phyloP scores from a whole-genome alignment of 2,888 invertebrate genomes.

The Pristionchus arcanus region DNA sequence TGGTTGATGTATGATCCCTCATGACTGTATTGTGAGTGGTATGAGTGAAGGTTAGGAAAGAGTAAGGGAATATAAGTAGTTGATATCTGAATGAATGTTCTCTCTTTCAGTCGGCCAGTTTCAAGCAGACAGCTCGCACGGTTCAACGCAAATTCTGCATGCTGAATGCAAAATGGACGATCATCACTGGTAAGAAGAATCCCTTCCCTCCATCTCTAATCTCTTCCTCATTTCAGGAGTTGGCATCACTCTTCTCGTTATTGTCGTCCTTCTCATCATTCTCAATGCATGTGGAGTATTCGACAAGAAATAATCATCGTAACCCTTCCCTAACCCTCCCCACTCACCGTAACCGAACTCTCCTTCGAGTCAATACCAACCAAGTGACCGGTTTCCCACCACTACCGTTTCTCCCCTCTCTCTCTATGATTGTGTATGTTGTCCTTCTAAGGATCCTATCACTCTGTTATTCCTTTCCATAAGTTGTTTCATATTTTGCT shows the following conservation, averaged over 20 bases:
- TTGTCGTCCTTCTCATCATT: slow-evolving; percentile 61
- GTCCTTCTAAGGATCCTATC: slow-evolving; percentile 25
- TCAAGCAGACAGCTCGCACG: slow-evolving; percentile 74
- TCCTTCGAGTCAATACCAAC: not conserved
- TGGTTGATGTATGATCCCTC: not conserved
- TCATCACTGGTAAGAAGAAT: slow-evolving; percentile 62
- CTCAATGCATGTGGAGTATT: slow-evolving; percentile 62
- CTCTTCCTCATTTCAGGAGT: not conserved
- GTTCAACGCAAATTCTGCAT: slow-evolving; percentile 77
- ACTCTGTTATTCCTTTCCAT: not conserved
- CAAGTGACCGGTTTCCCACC: not conserved
- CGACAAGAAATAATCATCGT: slow-evolving; percentile 52
- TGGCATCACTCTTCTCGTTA: slow-evolving; percentile 56
- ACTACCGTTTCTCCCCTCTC: not conserved
- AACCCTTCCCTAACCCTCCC: not conserved
- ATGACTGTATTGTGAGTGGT: not conserved
- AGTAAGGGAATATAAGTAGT: not conserved
- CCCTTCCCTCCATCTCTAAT: not conserved
- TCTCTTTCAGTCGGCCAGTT: slow-evolving; percentile 61
- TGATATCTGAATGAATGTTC: not conserved
- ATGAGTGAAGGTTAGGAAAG: not conserved
- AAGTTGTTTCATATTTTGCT: not conserved
- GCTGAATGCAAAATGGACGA: slow-evolving; percentile 76
- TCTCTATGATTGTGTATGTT: not conserved
- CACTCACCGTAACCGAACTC: slow-evolving; percentile 15